Evolutionary conservation across 1,140 invertebrate genomes (phyloP), one percentile per base, ranked within the genome.

Genomic region (Penaeus chinensis): DNA sequence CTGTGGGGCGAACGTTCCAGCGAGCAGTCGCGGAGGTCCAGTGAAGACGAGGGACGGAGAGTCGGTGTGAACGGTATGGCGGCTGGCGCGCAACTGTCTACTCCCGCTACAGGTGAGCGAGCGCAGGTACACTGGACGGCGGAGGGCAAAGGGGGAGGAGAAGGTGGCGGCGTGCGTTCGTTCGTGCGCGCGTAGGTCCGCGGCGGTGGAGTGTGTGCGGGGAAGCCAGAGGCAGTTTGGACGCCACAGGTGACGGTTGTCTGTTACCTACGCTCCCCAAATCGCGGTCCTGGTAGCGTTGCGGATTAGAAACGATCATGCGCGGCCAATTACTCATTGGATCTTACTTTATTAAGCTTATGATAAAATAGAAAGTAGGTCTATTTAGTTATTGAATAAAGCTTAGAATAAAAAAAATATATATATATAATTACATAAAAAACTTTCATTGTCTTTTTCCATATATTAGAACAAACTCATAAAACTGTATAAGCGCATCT

Each of bases 81-180:
- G 79, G 62, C 86, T 87, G 86, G 78, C 81, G 54, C 81, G 81
- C 80, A 69, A 87, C 86, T 87, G 86, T 87, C 80, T 82, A 24
- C 80, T 82, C 60, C 81, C 80, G 86, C 86, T 83, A 87, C 86
- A 87, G 86, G 86, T 87, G 86, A 87, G 86, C 86, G 54, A 82
- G 80, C 86, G 86, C 86, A 87, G 86, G 86, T 87, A 87, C 86
- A 87, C 77, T 82, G 80, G 86, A 78, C 80, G 86, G 74, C 4
- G 74, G 80, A 20, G 32, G 61, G 69, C 32, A 62, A 32, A 27
- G 37, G 69, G 32, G 77, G 84, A 37, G 37, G 81, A 65, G 24
- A 27, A 61, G 27, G 71, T 54, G 37, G 37, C 62, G 69, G 24
- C 54, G 84, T 65, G 77, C 60, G 84, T 86, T 81, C 61, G 84